Evolutionary conservation across 2,888 invertebrate genomes (phyloP), one percentile per base, ranked within the genome.

Genomic region (Fragum fragum): DNA sequence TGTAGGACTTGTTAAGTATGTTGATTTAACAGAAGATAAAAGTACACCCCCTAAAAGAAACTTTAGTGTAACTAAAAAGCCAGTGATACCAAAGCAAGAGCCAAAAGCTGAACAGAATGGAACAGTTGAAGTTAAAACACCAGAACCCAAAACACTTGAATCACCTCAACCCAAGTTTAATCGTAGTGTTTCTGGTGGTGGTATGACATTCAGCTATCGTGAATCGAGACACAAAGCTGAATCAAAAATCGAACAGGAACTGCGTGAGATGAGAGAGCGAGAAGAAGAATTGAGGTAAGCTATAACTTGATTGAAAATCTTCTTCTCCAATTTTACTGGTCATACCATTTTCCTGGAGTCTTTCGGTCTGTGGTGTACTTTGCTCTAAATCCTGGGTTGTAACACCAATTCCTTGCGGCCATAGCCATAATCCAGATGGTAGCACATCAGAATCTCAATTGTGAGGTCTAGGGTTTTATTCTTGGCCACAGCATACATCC

Each of bases 161-260:
- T 74, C 74, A 52, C 66, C 83, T 29, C 66, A 66, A 23, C 78
- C 82, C 23, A 85, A 83, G 71, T 81, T 80, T 71, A 57, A 59
- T 53, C 69, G 74, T 39, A 66, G 76, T 75, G 16, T 70, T n/a
- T 85, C 85, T 23, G 72, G 84, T 21, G 89, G 89, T 32, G 85
- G 87, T 3, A 83, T 88, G 21, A 81, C 86, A n/a, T 92, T 92
- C 76, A 91, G 92, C 9, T 92, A 91, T 83, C 95, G 97, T 76
- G 97, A 97, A 87, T 97, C 97, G 21, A 97, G 96, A 93, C 96
- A 97, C 5, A 97, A 98, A 0, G 97, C 98, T 1, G 98, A 98
- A 93, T 97, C 97, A 91, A 97, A 97, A 94, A 98, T 98, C 90
- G 97, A 97, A 92, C 96, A 96, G 85, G 98, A 98, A 94, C 95